These are phyloP conservation scores for Pachyrhynchus sulphureomaculatus DNA, from an alignment of 1,140 invertebrate genomes.

Conservation along the genomic window DNA sequence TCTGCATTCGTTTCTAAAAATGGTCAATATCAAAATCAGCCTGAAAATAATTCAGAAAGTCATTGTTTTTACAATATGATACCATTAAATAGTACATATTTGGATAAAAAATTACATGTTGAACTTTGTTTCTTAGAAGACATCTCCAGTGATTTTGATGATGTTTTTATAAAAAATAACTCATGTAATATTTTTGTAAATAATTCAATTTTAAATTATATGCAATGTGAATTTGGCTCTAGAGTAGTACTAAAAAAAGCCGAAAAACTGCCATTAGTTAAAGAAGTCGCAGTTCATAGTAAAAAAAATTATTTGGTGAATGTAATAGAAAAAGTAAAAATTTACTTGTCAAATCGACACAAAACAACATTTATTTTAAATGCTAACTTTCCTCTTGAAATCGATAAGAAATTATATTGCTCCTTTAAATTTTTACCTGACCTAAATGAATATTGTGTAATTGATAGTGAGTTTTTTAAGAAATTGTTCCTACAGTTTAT, in stretches of 20 bases:
- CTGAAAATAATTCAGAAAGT: not conserved
- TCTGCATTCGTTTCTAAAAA: constrained; percentile 35
- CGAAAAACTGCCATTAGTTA: constrained; percentile 21
- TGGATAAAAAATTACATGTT: constrained; percentile 30
- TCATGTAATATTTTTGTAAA: constrained; percentile 33
- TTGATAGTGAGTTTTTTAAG: constrained; percentile 61
- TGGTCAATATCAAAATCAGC: not conserved
- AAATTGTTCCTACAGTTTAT: constrained; percentile 50
- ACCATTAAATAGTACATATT: constrained; percentile 14
- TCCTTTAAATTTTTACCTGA: constrained; percentile 59
- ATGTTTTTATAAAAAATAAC: not conserved
- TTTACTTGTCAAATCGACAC: constrained; percentile 58
- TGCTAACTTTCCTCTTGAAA: constrained; percentile 57
- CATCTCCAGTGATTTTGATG: constrained; percentile 3
- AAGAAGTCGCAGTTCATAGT: constrained; percentile 37
- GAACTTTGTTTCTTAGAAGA: constrained; percentile 34
- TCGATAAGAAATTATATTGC: constrained; percentile 54
- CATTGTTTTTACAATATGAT: not conserved
- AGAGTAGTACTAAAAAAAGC: constrained; percentile 50
- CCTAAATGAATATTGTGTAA: constrained; percentile 55
- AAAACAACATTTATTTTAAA: constrained; percentile 61
- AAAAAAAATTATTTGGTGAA: constrained; percentile 49
- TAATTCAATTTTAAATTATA: constrained; percentile 36
- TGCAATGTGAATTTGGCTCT: constrained; percentile 48
- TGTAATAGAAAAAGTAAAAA: constrained; percentile 59